Percentiles rank a stretch among this genome's conserved stretches.
Evolutionary conservation across 2,113 vertebrate genomes (phyloP).

Genomic region (Macrotis lagotis): DNA sequence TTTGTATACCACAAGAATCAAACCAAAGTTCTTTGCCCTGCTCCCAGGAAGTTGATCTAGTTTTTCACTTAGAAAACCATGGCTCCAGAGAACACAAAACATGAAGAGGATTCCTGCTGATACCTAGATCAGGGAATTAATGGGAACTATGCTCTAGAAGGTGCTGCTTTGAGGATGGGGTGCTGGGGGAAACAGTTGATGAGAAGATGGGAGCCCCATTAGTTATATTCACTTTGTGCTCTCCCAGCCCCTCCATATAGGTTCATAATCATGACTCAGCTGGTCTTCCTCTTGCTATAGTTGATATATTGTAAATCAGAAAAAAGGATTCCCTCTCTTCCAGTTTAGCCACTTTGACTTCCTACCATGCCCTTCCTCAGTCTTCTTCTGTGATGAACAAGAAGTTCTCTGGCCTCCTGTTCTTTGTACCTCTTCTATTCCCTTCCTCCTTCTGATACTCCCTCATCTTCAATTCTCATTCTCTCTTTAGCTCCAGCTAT

Average conservation of each 20-base stretch:
- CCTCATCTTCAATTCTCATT: slow-evolving; percentile 91
- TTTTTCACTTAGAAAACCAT: background rate
- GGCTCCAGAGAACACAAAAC: background rate
- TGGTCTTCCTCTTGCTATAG: slow-evolving; percentile 91
- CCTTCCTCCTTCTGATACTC: slow-evolving; percentile 95
- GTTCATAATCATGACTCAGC: background rate
- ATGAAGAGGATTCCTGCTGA: background rate
- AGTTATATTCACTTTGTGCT: background rate
- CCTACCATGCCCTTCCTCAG: slow-evolving; percentile 79
- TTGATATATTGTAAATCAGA: slow-evolving; percentile 96
- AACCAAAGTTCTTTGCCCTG: background rate
- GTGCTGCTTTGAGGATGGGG: fast-evolving
- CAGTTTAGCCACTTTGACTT: too few species aligned
- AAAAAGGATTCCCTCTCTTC: too few species aligned
- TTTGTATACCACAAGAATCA: background rate
- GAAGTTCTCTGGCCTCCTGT: slow-evolving; percentile 92
- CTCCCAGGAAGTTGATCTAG: background rate
- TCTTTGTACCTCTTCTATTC: slow-evolving; percentile 94
- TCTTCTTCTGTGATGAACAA: slow-evolving; percentile 51
- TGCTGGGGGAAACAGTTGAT: background rate
- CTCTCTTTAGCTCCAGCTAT: too few species aligned
- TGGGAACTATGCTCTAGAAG: background rate
- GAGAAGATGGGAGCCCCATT: background rate
- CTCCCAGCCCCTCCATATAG: background rate
- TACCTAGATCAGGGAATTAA: background rate